Evolutionary conservation across 2,888 invertebrate species (phyloP).

Genomic region (Cordilura impudica): DNA sequence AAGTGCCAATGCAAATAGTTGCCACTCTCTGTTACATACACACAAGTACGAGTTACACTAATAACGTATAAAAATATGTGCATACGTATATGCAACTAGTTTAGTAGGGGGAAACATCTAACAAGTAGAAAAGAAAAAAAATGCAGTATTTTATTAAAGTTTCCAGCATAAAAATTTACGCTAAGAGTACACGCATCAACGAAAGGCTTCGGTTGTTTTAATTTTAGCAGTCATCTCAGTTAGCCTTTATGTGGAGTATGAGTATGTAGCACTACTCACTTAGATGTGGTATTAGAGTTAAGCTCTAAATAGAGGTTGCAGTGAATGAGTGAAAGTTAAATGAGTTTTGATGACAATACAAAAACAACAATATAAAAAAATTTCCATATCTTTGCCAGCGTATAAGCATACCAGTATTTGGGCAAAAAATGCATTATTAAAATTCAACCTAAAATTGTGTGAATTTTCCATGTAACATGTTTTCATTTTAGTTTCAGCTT

Average conservation of each 20-base stretch:
- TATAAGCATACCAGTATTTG: too few species aligned
- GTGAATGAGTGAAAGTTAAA: conserved; percentile 61
- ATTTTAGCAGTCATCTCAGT: not conserved
- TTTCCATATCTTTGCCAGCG: conserved; percentile 56
- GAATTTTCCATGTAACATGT: too few species aligned
- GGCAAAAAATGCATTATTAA: too few species aligned
- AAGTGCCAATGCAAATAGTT: too few species aligned
- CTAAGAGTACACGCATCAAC: not conserved
- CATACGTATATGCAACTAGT: too few species aligned
- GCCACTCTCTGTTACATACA: not conserved
- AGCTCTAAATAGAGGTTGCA: conserved; percentile 50
- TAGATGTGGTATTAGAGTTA: conserved; percentile 39
- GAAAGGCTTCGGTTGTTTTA: not conserved
- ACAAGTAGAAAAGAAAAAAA: conserved; percentile 2
- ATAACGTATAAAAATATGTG: too few species aligned
- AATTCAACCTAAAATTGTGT: too few species aligned
- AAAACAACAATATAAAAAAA: conserved; percentile 41
- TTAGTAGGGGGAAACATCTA: conserved; percentile 30
- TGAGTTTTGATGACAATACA: conserved; percentile 54
- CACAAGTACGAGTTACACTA: not conserved
- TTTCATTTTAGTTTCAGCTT: too few species aligned
- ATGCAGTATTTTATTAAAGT: conserved; percentile 3
- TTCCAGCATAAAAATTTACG: conserved; percentile 12
- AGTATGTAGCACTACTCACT: conserved; percentile 25
- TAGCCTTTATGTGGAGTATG: conserved; percentile 22